Base-by-base conservation (phyloP, 2,113 vertebrate species). In the Martes martes region DNA sequence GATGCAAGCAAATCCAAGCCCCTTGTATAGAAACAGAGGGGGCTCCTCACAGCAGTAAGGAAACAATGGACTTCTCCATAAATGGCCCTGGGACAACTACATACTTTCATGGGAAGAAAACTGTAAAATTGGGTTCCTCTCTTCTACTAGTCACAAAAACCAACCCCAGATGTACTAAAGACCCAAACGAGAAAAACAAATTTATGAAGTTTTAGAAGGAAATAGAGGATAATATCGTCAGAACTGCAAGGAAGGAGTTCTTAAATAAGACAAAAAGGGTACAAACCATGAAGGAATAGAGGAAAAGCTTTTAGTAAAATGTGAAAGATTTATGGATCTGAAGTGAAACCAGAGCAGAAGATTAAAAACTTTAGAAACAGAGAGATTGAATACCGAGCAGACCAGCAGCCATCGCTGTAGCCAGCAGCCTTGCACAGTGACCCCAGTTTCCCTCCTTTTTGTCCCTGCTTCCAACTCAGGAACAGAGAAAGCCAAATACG, bases 1-100 rank as follows among this genome's bases (percentile, higher is more conserved):
- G 7, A 65, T 2, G 0, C 47, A 14, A 14, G 71, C 33, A 24
- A 2, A 9, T 1, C 1, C 2, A 21, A n/a, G 19, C 14, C 52
- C 13, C 61, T 50, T 18, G 19, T 18, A 39, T 26, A 2, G 2
- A 31, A 33, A 47, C 8, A 69, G 63, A 85, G 59, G 42, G 42
- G 24, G 2, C 55, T 52, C 28, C 23, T 36, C 1, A 19, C 42
- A 79, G 31, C n/a, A 14, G 26, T 7, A 28, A 55, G 42, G 42
- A 82, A 67, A 50, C 52, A 28, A 39, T 2, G 24, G 21, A 31
- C 57, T 71, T 61, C 74, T 59, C 45, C 45, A 24, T 74, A 59
- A 88, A 61, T 67, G 39, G 23, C 36, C 11, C 33, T 50, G 18
- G 91, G 61, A 33, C 39, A 88, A 65, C 24, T 36, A 65, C 18